Conservation (phyloP, 2,888 invertebrate species). For the Nowickia ferox region DNA sequence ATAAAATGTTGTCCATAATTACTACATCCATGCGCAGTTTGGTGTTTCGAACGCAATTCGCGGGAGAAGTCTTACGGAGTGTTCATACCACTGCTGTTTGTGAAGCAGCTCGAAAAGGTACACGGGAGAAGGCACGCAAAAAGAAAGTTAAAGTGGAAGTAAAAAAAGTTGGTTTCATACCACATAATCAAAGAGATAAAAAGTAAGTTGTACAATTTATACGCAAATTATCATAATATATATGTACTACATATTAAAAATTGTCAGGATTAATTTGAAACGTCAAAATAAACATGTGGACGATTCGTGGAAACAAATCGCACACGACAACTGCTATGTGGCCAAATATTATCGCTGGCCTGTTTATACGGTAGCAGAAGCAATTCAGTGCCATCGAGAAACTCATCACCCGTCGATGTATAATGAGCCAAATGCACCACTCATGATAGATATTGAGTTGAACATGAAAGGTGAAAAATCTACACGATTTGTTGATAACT, state of each 20-base stretch:
- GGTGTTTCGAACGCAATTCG: slow-evolving; percentile 74
- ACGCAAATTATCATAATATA: slow-evolving; percentile 43
- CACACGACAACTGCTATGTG: slow-evolving; percentile 87
- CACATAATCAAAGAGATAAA: slow-evolving; percentile 87
- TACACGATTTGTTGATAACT: slow-evolving; percentile 88
- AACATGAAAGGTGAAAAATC: slow-evolving; percentile 87
- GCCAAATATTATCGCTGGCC: slow-evolving; percentile 85
- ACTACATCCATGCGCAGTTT: slow-evolving; percentile 67
- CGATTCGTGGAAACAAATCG: slow-evolving; percentile 85
- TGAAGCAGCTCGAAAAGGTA: slow-evolving; percentile 93
- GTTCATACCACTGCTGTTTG: slow-evolving; percentile 85
- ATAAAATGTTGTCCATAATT: slow-evolving; percentile 69
- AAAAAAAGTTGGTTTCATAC: slow-evolving; percentile 89
- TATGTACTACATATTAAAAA: not conserved
- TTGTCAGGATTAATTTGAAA: slow-evolving; percentile 82
- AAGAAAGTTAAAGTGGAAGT: slow-evolving; percentile 90
- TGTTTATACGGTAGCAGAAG: slow-evolving; percentile 89
- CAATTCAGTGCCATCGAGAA: slow-evolving; percentile 90
- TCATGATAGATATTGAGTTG: slow-evolving; percentile 89
- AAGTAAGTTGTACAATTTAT: slow-evolving; percentile 81
- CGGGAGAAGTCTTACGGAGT: slow-evolving; percentile 78
- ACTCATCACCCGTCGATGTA: slow-evolving; percentile 92
- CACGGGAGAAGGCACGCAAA: slow-evolving; percentile 89
- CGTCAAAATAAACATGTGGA: slow-evolving; percentile 85
- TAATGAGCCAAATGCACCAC: slow-evolving; percentile 88